Base-by-base conservation (phyloP, 2,888 invertebrate genomes). In the Aromia moschata region DNA sequence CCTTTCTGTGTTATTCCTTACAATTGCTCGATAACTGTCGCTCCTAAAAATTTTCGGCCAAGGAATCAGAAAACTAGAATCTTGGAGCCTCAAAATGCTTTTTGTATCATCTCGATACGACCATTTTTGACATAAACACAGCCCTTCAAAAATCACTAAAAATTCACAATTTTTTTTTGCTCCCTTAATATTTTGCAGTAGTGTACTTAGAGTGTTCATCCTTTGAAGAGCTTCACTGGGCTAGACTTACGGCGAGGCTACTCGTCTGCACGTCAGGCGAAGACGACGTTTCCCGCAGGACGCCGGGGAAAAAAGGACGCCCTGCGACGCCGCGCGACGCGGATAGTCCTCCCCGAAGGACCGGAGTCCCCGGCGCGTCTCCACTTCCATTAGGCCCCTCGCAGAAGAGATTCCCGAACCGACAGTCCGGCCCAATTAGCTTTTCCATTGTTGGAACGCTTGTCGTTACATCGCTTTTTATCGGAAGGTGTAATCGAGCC, bases 381-480 rank as follows among this genome's bases (percentile, higher is more conserved):
- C 37, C 37, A 37, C 37, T 36, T 49, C 49, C 37, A 49, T 49
- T 49, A 49, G 49, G 37, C 37, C 49, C 15, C 18, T 49, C 18
- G 12, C 10, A 16, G 31, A 31, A 31, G 15, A 45, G 45, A 45
- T 45, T 36, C 49, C 15, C 37, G 37, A 49, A 37, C 37, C 38
- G 17, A 49, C 37, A 37, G 37, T 37, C 37, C 15, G 37, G 33
- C 37, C 37, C 37, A 49, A 49, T 49, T 49, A 49, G 49, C 37
- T 37, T 37, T 37, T 49, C 20, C 37, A 37, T 49, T 49, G 49
- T 49, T 11, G 18, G 36, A 49, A 37, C 10, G 37, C 20, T n/a
- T 45, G 45, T 45, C 45, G 45, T 31, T 31, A 16, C 45, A 16
- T 31, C 15, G 15, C n/a, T 45, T 45, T 44, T 45, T 31, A 31